Evolutionary conservation across 1,140 invertebrate species (phyloP), one percentile per base, ranked within the genome.

Genomic region (Ptiloglossa arizonensis): DNA sequence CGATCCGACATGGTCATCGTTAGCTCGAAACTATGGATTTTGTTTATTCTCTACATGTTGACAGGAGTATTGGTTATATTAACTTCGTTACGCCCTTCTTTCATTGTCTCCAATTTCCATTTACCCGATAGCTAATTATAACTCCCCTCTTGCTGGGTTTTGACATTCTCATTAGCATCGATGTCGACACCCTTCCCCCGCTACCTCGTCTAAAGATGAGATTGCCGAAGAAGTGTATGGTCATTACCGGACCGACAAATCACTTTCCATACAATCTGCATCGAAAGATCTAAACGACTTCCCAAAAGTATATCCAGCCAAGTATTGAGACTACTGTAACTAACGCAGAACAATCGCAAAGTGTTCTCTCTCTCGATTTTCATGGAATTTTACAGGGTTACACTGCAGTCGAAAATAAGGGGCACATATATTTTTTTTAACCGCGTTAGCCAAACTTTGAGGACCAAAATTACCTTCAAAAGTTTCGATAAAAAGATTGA

Each of bases 161-260:
- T 85, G 83, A 85, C 77, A 76, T 75, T 85, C 77, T 82, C 74
- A 85, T 85, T 82, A 85, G 62, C 67, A 71, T 69, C 73, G 29
- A 46, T 32, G 17, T 22, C 22, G 38, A n/a, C 64, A 46, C 24
- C 60, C 27, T 32, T 41, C 50, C 17, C 1, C 38, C n/a, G 59
- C 54, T 68, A 69, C 64, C 50, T 69, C 64, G 38, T 57, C 41
- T n/a, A 38, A 75, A 48, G 73, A 69, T 41, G 41, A 48, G 54
- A 59, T 59, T 56, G 50, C 35, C 9, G 52, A 68, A 68, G 41
- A 69, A 69, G 64, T 59, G 64, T 69, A 75, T 46, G 63, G 64
- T 59, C 54, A 59, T 75, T 75, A 75, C 32, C 38, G 50, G 38
- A 74, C 32, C 64, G 32, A 69, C 56, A 74, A 74, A 74, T 66